Base-by-base conservation (phyloP, 2,113 vertebrate species). In the Globicephala melas region DNA sequence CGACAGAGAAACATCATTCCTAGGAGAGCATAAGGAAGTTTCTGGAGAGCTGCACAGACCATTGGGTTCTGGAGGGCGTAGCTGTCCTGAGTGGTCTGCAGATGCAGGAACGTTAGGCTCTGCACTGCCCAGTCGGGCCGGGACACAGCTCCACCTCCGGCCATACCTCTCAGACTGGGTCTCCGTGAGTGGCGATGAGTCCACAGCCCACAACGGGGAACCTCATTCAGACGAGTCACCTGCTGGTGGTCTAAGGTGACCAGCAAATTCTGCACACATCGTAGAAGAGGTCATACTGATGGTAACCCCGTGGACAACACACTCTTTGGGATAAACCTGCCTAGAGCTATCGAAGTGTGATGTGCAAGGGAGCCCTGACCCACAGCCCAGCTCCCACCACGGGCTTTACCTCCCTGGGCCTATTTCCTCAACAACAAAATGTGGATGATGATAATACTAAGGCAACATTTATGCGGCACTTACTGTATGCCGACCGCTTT, bases 151-250 rank as follows among this genome's bases (percentile, higher is more conserved):
- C 58, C 44, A 11, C 21, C 25, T 6, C 71, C 90, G 74, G 74
- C 26, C 55, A 38, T 70, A 41, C 73, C 87, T 86, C 53, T 76
- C 60, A 25, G 23, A 21, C 33, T 8, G 89, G 82, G 82, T 92
- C 88, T 67, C 0, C 0, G 58, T 80, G 68, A n/a, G 36, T 50
- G 47, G 87, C 0, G 0, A 7, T 18, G 5, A 76, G 36, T 60
- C 74, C 23, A 76, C 8, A 82, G 85, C 89, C 73, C 38, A 44
- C 58, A 41, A 9, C 33, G 47, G 33, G 14, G 94, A 36, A 70
- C 26, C 6, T 76, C 44, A 50, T 26, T 76, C 71, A 36, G 83
- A 71, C 70, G 89, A 81, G n/a, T 0, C 20, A 41, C 18, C n/a
- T 60, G 3, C 1, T 13, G 44, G 21, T 31, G 60, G 89, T 60